Percentiles rank a stretch among this genome's conserved stretches.
Conservation (phyloP, 2,113 vertebrate species). For the Grallaria varia region DNA sequence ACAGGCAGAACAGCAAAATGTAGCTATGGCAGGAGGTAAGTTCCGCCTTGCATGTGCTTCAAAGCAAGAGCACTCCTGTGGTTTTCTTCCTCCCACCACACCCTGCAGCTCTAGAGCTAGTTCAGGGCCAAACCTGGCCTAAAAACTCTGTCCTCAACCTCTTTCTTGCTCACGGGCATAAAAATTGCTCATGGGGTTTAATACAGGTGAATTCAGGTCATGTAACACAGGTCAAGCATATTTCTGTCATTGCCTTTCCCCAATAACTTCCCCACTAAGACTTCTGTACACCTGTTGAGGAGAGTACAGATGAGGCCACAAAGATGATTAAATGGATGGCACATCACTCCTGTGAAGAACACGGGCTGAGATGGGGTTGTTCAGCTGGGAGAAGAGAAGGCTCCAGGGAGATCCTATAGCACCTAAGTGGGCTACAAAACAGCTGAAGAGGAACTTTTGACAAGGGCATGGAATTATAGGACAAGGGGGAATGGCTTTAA, state of each 20-base stretch:
- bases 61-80: neutral
- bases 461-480: neutral
- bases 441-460: neutral
- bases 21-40: neutral
- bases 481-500: neutral
- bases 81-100: neutral
- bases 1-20: neutral
- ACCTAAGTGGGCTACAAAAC: neutral
- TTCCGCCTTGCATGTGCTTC: neutral
- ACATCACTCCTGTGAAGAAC: neutral
- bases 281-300: neutral
- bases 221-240: neutral
- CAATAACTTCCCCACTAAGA: neutral
- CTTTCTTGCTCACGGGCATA: neutral
- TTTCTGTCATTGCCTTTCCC: neutral
- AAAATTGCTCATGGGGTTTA: neutral
- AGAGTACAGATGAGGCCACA: neutral
- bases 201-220: neutral
- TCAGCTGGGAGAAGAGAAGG: neutral
- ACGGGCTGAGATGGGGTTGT: neutral
- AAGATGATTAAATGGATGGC: neutral
- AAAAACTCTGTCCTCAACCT: neutral
- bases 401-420: neutral
- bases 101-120: neutral
- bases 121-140: neutral